Evolutionary conservation across 1,140 invertebrate genomes (phyloP).

Genomic region (Mamestra configurata): DNA sequence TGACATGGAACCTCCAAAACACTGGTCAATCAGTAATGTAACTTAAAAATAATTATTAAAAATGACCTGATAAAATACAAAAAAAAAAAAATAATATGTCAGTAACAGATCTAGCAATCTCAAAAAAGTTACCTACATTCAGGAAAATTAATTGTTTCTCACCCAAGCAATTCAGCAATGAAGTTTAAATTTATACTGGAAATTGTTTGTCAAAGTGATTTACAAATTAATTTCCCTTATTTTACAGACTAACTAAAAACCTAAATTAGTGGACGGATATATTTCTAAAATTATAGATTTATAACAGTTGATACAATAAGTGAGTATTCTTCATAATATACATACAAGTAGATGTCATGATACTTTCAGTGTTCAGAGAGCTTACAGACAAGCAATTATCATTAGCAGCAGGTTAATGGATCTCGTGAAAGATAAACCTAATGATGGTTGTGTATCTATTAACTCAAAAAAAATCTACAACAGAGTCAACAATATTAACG

Average conservation of each 20-base stretch:
- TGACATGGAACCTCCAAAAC: too few relatives aligned
- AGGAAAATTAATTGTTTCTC: too few relatives aligned
- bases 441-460: not conserved
- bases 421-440: not conserved
- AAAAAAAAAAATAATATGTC: too few relatives aligned
- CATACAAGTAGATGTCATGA: constrained; percentile 31
- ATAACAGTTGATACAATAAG: not conserved
- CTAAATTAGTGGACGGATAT: constrained; percentile 13
- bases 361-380: not conserved
- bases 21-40: too few relatives aligned
- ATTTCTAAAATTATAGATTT: not conserved
- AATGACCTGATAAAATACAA: too few relatives aligned
- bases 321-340: constrained; percentile 11
- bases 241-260: not conserved
- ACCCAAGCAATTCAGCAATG: too few relatives aligned
- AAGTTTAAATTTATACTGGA: too few relatives aligned
- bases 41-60: too few relatives aligned
- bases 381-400: not conserved
- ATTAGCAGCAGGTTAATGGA: not conserved
- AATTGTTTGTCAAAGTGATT: too few relatives aligned
- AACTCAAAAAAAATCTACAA: not conserved
- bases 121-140: too few relatives aligned
- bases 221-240: too few relatives aligned
- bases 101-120: too few relatives aligned
- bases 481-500: constrained; percentile 86